Evolutionary conservation across 2,113 vertebrate genomes (phyloP).

Genomic region (Cairina moschata): DNA sequence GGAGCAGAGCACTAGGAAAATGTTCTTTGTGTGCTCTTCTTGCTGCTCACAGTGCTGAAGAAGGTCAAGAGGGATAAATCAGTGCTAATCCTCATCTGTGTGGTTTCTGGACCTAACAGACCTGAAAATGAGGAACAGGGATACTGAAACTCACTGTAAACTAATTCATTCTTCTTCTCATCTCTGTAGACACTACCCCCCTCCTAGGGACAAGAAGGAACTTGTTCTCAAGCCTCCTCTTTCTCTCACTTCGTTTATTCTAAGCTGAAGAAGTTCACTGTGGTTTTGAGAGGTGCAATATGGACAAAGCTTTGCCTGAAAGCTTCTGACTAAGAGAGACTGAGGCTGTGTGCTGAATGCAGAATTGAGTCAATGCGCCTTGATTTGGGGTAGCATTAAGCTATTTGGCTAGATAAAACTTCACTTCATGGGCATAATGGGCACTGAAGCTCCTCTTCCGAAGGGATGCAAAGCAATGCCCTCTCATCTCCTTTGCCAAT

Average conservation of each 20-base stretch:
- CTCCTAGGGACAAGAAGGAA: not conserved
- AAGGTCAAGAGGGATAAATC: constrained; percentile 13
- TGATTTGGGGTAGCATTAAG: constrained; percentile 35
- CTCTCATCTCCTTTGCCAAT: not conserved
- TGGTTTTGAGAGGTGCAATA: constrained; percentile 29
- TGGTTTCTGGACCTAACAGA: constrained; percentile 3
- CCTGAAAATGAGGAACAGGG: constrained; percentile 22
- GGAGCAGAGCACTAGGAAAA: not conserved
- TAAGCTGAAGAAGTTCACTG: constrained; percentile 26
- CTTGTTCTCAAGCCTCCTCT: not conserved
- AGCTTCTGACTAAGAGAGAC: constrained; percentile 38
- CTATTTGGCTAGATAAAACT: constrained; percentile 32
- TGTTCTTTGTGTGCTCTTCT: not conserved
- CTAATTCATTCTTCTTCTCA: not conserved
- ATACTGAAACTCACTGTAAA: not conserved
- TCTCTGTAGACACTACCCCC: not conserved
- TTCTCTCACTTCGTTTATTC: not conserved
- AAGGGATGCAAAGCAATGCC: not conserved
- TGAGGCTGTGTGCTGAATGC: constrained; percentile 23
- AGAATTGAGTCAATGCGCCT: not conserved
- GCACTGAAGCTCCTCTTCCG: not conserved
- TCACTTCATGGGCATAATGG: constrained; percentile 18
- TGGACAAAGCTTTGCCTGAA: constrained; percentile 27
- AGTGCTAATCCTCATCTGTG: not conserved
- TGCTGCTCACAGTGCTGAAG: not conserved